phyloP scores from a whole-genome alignment of 2,113 vertebrate genomes.

The Podocnemis expansa region DNA sequence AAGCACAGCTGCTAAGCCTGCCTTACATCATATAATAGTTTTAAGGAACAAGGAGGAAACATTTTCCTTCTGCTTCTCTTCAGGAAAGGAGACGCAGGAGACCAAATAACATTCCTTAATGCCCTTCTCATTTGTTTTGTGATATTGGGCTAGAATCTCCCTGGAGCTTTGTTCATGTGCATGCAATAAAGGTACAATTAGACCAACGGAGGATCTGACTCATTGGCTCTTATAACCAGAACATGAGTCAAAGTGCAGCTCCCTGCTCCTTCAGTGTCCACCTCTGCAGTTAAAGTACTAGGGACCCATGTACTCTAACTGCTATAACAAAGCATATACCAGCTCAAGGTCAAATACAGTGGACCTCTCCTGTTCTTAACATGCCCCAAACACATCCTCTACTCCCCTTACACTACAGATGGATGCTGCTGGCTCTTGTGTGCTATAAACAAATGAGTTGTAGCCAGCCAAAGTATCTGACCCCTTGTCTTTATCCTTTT shows the following conservation, averaged over 20 bases:
- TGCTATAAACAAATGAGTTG: neutral
- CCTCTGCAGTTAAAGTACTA: neutral
- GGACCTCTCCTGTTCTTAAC: neutral
- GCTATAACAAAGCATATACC: neutral
- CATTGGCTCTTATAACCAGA: neutral
- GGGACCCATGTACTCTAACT: neutral
- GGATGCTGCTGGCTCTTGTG: neutral
- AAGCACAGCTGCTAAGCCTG: too few relatives aligned
- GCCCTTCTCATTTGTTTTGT: neutral
- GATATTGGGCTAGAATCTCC: neutral
- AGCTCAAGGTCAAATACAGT: neutral
- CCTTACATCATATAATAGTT: neutral
- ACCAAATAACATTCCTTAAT: neutral
- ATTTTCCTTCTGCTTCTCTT: neutral
- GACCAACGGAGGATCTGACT: neutral
- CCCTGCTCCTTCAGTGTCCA: neutral
- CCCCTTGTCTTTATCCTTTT: neutral
- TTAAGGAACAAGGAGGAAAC: neutral
- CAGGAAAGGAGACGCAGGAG: neutral
- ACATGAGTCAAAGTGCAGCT: neutral
- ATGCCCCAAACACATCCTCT: neutral
- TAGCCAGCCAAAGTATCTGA: neutral
- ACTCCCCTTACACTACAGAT: neutral
- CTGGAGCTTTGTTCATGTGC: neutral
- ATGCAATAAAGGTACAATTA: neutral